These are phyloP conservation scores for Diabrotica balteata DNA, from an alignment of 2,888 invertebrate species.

Conservation along the genomic window DNA sequence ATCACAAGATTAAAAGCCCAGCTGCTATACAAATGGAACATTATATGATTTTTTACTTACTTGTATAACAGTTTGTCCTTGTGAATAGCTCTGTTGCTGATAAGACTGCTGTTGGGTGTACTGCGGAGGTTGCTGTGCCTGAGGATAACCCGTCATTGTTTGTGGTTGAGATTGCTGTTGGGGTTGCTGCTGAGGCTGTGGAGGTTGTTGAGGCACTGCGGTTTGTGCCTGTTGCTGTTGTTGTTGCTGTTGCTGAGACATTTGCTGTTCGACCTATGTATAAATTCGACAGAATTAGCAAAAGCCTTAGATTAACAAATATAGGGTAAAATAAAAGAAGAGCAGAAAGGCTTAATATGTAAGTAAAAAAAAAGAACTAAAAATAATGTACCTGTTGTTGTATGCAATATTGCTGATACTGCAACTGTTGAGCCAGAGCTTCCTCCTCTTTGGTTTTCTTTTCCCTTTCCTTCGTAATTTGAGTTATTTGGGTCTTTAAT, in stretches of 20 bases:
- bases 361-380: background rate
- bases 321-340: background rate
- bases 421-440: slow-evolving; percentile 63
- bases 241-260: slow-evolving; percentile 40
- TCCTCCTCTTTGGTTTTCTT: slow-evolving; percentile 61
- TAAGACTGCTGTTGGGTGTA: slow-evolving; percentile 38
- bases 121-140: slow-evolving; percentile 44
- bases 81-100: slow-evolving; percentile 37
- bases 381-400: slow-evolving; percentile 58
- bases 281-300: background rate
- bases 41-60: background rate
- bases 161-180: slow-evolving; percentile 39
- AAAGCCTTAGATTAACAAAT: background rate
- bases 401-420: slow-evolving; percentile 64
- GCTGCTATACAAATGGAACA: no score
- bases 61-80: slow-evolving; percentile 28
- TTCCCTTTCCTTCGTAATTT: slow-evolving; percentile 70
- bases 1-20: no score
- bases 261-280: slow-evolving; percentile 60
- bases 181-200: slow-evolving; percentile 63
- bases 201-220: slow-evolving; percentile 48
- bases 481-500: slow-evolving; percentile 85
- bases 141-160: slow-evolving; percentile 41
- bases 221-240: slow-evolving; percentile 41
- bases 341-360: no score